Base-by-base conservation (phyloP, 1,140 invertebrate genomes). In the Gonatopus flavifemur region DNA sequence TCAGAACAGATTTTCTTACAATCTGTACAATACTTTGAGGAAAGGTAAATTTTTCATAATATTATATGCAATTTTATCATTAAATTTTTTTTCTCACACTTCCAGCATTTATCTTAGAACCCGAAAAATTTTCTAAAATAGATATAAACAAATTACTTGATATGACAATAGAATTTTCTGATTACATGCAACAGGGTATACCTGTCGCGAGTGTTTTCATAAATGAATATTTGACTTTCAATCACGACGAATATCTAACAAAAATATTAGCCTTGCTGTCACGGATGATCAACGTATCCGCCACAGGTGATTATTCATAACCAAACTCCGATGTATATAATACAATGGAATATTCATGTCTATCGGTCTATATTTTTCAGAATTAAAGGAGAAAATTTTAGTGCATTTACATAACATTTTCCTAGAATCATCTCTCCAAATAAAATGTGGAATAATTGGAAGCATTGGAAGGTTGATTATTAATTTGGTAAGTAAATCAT, bases 161-260 rank as follows among this genome's bases (percentile, higher is more conserved):
- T 19, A 68, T 70, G 56, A 73, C 67, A 5, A 47, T 51, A 5
- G 55, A 64, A 35, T 74, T 77, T 56, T 74, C 58, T 47, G 55
- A 57, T 38, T 77, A 77, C 28, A 75, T 77, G 58, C 73, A 77
- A 37, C 68, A 77, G 44, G 75, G 72, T 16, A 69, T 78, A 47
- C 65, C 65, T 2, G 62, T 73, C n/a, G 58, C 78, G 0, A 64
- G 66, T 59, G 42, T 63, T 45, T 77, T 78, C 38, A 53, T 78
- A 3, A 43, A 68, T 24, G 68, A 77, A 36, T 78, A 71, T 51
- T 43, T 78, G 13, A 59, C 54, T 21, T 59, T 52, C 6, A 64
- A 66, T 49, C 64, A 52, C 7, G 68, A 64, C 20, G 67, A 76
- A 21, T 48, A 66, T 57, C 49, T 57, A 0, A 3, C 39, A 2